Base-by-base conservation (phyloP, 35 echinoderm and acorn worm species). In the Heliocidaris erythrogramma region DNA sequence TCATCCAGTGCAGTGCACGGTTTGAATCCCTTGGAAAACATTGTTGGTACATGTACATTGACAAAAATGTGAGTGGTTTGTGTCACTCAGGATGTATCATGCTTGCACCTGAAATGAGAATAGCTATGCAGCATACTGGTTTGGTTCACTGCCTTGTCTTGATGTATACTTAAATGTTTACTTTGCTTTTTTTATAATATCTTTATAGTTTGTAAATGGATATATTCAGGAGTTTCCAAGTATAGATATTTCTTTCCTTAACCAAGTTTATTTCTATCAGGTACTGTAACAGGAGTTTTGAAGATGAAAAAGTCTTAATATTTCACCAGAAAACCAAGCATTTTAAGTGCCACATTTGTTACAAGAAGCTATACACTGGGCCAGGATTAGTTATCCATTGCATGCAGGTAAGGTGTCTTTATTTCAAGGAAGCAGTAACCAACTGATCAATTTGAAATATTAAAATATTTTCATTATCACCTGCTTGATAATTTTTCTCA, bases 251-350 rank as follows among this genome's bases (percentile, higher is more conserved):
- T 21, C 27, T 24, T 69, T 95, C 18, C 96, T 93, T 93, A 69
- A 48, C 88, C 88, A 94, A 90, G 85, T 92, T 97, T 97, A 61
- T 88, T 94, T 52, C 65, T 93, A 30, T 94, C 96, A 98, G 98
- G 98, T 98, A 98, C 86, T 98, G 98, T 86, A 98, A 98, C 98
- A 88, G 98, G 86, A 96, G 97, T 29, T 98, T 98, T 97, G 98
- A 98, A 32, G 98, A 98, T 96, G 98, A 98, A 85, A 98, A 98
- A 60, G 95, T 98, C 60, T 92, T 98, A 59, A 98, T 98, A 93
- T 96, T 97, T 86, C 98, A 98, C 86, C 98, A 98, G 94, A 98
- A 98, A 93, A 96, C 98, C 30, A 98, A 98, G 59, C 98, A 98
- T 95, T 98, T 98, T 71, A 98, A 98, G 86, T 98, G 98, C 95